Percentiles rank a stretch among this genome's conserved stretches.
Evolutionary conservation across 2,888 invertebrate genomes (phyloP).

Genomic region (Drosophila merina): DNA sequence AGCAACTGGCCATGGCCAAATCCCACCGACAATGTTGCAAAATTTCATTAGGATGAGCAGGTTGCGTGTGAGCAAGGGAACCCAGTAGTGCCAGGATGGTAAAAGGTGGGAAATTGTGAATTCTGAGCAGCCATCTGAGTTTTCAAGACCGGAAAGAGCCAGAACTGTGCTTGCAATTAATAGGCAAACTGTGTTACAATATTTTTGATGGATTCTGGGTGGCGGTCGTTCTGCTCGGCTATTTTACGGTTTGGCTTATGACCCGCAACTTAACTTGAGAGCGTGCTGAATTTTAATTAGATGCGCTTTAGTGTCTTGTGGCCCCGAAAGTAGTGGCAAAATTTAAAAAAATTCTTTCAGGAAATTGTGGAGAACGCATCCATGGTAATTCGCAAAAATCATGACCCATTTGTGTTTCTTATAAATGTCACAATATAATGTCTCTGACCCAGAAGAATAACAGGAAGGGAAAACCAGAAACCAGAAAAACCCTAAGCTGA

Average conservation of each 20-base stretch:
- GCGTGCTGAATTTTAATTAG: constrained; percentile 80
- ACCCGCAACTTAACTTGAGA: constrained; percentile 32
- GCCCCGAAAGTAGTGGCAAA: background rate
- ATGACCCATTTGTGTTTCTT: constrained; percentile 59
- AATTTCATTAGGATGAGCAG: constrained; percentile 58
- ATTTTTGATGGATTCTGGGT: constrained; percentile 70
- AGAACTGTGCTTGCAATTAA: constrained; percentile 58
- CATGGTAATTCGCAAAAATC: constrained; percentile 4
- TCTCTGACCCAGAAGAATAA: constrained; percentile 34
- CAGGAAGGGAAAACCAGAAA: constrained; percentile 6
- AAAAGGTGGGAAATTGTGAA: constrained; percentile 46
- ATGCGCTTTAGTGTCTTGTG: constrained; percentile 59
- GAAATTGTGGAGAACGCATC: background rate
- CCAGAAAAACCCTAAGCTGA: constrained; percentile 55
- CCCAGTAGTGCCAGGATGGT: background rate
- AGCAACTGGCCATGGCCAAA: constrained; percentile 11
- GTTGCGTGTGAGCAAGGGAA: constrained; percentile 9
- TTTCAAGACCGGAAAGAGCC: constrained; percentile 16
- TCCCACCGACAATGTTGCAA: constrained; percentile 59
- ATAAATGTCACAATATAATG: constrained; percentile 52
- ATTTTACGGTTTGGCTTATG: constrained; percentile 65
- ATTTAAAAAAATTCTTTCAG: background rate
- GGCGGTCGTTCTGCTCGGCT: constrained; percentile 50
- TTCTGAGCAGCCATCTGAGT: constrained; percentile 26
- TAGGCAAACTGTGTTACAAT: constrained; percentile 78